These are phyloP conservation scores for Caerostris extrusa DNA, from an alignment of 1,140 invertebrate genomes.

Conservation along the genomic window DNA sequence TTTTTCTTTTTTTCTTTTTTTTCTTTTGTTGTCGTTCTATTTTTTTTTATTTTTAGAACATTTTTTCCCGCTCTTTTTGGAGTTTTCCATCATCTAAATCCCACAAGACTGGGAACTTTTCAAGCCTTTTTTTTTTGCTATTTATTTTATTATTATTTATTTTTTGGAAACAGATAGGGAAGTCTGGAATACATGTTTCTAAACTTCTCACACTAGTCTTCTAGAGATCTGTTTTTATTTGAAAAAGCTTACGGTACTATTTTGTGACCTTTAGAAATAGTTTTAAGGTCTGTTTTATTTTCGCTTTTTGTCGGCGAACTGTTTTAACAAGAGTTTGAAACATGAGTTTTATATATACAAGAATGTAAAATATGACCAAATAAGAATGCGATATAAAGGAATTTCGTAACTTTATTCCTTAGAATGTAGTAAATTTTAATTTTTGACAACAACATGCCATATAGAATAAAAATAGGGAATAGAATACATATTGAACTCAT, in stretches of 20 bases:
- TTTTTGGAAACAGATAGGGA: neutral
- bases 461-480: too few species aligned
- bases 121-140: conserved; percentile 5
- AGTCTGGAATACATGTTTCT: conserved; percentile 17
- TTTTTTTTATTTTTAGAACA: neutral
- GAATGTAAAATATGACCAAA: neutral
- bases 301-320: neutral
- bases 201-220: conserved; percentile 41
- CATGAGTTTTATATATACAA: neutral
- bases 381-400: neutral
- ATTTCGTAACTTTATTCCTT: too few species aligned
- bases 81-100: conserved; percentile 24
- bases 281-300: neutral
- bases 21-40: neutral
- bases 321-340: neutral
- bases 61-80: neutral
- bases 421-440: too few species aligned
- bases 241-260: neutral
- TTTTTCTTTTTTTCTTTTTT: neutral
- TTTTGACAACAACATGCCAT: too few species aligned
- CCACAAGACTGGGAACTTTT: conserved; percentile 48
- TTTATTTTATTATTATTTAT: neutral
- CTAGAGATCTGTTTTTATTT: conserved; percentile 33
- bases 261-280: neutral
- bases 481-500: too few species aligned